phyloP scores from a whole-genome alignment of 2,888 invertebrate species.

The Calameuta idolon region DNA sequence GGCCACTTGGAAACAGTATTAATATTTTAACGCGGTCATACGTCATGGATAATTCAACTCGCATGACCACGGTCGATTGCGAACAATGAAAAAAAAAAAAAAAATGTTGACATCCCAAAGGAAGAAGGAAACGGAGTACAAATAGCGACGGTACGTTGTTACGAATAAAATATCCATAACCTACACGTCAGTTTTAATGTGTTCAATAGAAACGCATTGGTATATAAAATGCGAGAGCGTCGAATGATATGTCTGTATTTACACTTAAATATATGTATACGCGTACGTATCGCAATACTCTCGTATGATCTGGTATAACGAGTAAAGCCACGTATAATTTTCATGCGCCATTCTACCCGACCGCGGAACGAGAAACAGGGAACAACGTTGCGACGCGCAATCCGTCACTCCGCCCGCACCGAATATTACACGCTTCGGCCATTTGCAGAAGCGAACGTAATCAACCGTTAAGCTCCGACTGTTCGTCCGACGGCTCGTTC shows the following conservation, averaged over 20 bases:
- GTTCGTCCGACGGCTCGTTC: constrained; percentile 23
- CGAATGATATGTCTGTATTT: neutral
- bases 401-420: neutral
- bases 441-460: constrained; percentile 17
- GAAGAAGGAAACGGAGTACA: neutral
- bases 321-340: neutral
- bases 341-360: neutral
- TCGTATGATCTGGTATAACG: neutral
- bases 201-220: neutral
- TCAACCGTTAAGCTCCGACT: constrained; percentile 30
- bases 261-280: neutral
- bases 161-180: neutral
- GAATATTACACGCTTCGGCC: neutral
- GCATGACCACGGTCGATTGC: neutral
- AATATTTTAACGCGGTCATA: neutral
- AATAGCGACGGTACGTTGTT: neutral
- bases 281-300: neutral
- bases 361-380: neutral
- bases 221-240: neutral
- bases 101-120: neutral
- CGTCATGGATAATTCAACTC: neutral
- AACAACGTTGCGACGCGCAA: neutral
- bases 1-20: neutral
- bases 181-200: neutral
- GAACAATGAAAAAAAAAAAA: neutral